Evolutionary conservation across 2,888 invertebrate species (phyloP), one percentile per base, ranked within the genome.

Genomic region (Macaria liturata): DNA sequence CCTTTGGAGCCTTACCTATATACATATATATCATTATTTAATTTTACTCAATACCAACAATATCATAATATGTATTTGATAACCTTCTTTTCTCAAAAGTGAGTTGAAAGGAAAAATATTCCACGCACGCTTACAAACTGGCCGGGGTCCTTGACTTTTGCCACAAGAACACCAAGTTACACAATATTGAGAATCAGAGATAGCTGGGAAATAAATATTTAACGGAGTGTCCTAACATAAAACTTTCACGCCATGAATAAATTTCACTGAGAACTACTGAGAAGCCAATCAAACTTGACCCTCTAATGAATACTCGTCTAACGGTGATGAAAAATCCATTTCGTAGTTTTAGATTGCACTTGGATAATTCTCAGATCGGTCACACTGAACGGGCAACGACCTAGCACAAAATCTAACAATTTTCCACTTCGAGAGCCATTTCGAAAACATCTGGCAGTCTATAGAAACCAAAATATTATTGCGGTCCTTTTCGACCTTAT

Each of bases 361-460:
- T 68, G 66, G 70, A 68, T 74, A 74, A 51, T 51, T 70, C 71
- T 75, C 73, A 71, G 78, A 85, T 86, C 84, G 78, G 85, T 84
- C 80, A 84, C 80, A 82, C 74, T 58, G 72, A 80, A 76, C 77
- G 86, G 85, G 69, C 86, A 81, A 73, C 81, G 85, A 87, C 82
- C 84, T 75, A 74, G 77, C 76, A 81, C 80, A 80, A 87, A 86
- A 85, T 84, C 79, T 77, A 76, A 78, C 82, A 81, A 88, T 88
- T 89, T 89, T 88, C 86, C 84, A 88, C 82, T 81, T 70, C 72
- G 72, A 74, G 74, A 75, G 73, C 71, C 78, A 81, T 86, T 86
- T 86, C 80, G 78, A 83, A 86, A 87, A 86, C 84, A 84, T 80
- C 83, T 86, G 84, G 74, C 74, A 59, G 67, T 72, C 71, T 73